phyloP scores from a whole-genome alignment of 2,113 vertebrate genomes.

The Gymnorhina tibicen region DNA sequence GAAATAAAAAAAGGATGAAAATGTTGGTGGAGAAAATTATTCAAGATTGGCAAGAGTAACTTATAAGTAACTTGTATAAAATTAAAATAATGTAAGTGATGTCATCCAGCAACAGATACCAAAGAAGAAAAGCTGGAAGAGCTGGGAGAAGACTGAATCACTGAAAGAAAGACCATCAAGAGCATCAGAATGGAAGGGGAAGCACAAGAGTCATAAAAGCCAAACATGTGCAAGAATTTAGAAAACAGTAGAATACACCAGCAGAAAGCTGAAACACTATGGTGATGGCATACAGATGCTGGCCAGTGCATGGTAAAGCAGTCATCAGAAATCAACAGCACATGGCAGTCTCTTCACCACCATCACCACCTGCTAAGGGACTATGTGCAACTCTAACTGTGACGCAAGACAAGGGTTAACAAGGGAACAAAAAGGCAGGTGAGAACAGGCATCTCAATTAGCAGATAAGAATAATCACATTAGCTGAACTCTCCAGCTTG shows the following conservation, averaged over 20 bases:
- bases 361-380: background rate
- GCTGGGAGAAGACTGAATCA: background rate
- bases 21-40: background rate
- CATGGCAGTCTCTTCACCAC: background rate
- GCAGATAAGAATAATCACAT: background rate
- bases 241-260: background rate
- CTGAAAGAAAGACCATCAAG: background rate
- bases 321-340: background rate
- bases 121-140: background rate
- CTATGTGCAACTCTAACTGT: background rate
- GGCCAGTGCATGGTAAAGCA: background rate
- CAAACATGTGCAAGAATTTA: background rate
- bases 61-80: background rate
- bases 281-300: background rate
- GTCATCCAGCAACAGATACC: background rate
- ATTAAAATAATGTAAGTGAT: background rate
- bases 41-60: background rate
- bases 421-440: background rate
- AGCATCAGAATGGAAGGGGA: background rate
- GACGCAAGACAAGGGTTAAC: background rate
- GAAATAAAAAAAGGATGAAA: background rate
- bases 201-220: background rate
- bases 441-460: background rate
- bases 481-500: background rate
- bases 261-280: background rate